Evolutionary conservation across 2,888 invertebrate species (phyloP).

Genomic region (Melanchra persicariae): DNA sequence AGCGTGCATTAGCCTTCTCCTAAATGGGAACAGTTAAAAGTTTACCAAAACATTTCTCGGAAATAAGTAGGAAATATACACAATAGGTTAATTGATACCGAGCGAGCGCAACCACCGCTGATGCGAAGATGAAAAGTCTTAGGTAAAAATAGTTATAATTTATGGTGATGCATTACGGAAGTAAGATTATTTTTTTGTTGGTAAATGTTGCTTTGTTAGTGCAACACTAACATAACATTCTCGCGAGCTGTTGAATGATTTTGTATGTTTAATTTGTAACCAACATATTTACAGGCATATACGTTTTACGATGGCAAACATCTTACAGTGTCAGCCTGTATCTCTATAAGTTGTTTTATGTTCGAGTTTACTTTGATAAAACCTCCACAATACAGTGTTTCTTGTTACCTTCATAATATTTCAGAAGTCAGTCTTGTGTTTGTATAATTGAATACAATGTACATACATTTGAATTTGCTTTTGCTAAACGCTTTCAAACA

Average conservation of each 20-base stretch:
- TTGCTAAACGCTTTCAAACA: slow-evolving; percentile 55
- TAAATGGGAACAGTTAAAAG: slow-evolving; percentile 61
- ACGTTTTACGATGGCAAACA: slow-evolving; percentile 29
- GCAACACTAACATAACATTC: neutral
- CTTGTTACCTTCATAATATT: slow-evolving; percentile 18
- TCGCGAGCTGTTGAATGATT: neutral
- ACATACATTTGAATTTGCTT: slow-evolving; percentile 40
- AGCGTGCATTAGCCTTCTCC: slow-evolving; percentile 61
- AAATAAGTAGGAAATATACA: slow-evolving; percentile 45
- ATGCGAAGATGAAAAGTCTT: slow-evolving; percentile 27
- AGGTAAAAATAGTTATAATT: slow-evolving; percentile 19
- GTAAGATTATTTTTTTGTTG: slow-evolving; percentile 18
- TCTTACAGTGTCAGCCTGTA: slow-evolving; percentile 19
- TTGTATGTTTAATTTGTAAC: slow-evolving; percentile 4
- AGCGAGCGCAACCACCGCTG: slow-evolving; percentile 16
- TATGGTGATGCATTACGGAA: slow-evolving; percentile 25
- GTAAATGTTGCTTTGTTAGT: neutral
- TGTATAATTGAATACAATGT: slow-evolving; percentile 50
- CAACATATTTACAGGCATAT: neutral
- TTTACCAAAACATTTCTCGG: slow-evolving; percentile 44
- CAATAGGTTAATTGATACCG: slow-evolving; percentile 52
- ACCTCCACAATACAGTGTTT: slow-evolving; percentile 13
- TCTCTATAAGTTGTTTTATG: slow-evolving; percentile 29
- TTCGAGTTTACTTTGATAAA: slow-evolving; percentile 35
- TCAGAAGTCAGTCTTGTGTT: slow-evolving; percentile 31